Base-by-base conservation (phyloP, 2,888 invertebrate species). In the Podotricha telesiphe region DNA sequence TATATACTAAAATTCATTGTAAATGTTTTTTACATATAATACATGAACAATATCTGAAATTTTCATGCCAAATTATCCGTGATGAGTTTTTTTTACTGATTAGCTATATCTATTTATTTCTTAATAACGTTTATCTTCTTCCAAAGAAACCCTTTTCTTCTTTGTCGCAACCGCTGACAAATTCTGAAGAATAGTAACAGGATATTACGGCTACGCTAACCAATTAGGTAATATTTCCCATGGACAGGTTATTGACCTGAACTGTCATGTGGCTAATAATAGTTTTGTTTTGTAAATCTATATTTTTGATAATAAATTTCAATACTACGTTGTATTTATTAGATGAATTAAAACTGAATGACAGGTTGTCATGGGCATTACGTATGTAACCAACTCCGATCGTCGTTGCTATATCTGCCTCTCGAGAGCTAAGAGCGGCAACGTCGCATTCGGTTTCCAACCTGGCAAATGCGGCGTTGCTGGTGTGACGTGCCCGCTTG, bases 381-480 rank as follows among this genome's bases (percentile, higher is more conserved):
- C 51, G 61, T 67, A 67, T 70, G 61, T 66, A 70, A 65, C 68
- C 56, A 66, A 53, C 66, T 59, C 51, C 71, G 68, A 67, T 67
- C 67, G 68, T 53, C 68, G 67, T 66, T 68, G 64, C 73, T 70
- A 72, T 71, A 71, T 75, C 68, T 72, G 69, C 64, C 68, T 68
- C 62, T 69, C 55, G 61, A 70, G 55, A 22, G 59, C 22, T 70
- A 73, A 74, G 74, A 68, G 73, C 73, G 80, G 80, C 80, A 81
- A 79, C 80, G 75, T 73, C 78, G 79, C 80, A 67, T 67, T 73
- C 70, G 65, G 71, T 68, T 67, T 67, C 68, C 72, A 72, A 68
- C 62, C 56, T 66, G 65, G 63, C 62, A 65, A 70, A 55, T 62
- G 68, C 74, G 72, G 71, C 59, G 76, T 76, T 75, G 74, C 73